phyloP scores from a whole-genome alignment of 1,140 invertebrate species.

The Plutomurus gul region DNA sequence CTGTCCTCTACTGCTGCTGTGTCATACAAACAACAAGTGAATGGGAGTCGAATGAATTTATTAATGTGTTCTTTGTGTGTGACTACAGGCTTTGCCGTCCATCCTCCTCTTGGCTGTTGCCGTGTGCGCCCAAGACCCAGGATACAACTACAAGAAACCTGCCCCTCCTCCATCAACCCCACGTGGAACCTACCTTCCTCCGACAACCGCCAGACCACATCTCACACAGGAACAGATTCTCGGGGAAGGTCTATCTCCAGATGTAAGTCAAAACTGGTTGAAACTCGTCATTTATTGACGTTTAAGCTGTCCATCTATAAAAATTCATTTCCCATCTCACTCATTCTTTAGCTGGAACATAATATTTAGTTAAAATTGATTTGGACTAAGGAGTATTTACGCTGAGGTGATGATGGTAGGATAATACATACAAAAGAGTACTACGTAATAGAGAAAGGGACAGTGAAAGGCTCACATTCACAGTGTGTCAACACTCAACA shows the following conservation, averaged over 20 bases:
- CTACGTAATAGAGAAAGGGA: too few species aligned
- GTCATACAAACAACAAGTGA: not conserved
- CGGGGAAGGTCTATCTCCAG: not conserved
- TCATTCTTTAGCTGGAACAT: too few species aligned
- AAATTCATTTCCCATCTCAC: too few species aligned
- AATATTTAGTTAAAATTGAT: too few species aligned
- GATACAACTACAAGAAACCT: slow-evolving; percentile 15
- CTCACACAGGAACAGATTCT: not conserved
- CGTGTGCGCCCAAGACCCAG: slow-evolving; percentile 17
- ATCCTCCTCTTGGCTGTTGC: not conserved
- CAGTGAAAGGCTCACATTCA: too few species aligned
- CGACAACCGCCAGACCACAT: not conserved
- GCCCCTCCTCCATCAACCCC: slow-evolving; percentile 2
- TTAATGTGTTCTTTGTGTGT: not conserved
- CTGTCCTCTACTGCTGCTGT: too few species aligned
- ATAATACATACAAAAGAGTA: too few species aligned
- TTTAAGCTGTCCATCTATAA: too few species aligned
- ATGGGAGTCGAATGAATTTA: not conserved
- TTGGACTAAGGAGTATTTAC: too few species aligned
- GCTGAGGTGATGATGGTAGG: too few species aligned
- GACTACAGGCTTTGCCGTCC: not conserved
- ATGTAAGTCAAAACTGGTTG: not conserved
- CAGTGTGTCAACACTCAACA: too few species aligned
- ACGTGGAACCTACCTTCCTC: slow-evolving; percentile 15
- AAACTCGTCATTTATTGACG: not conserved